Conservation (phyloP, 2,113 vertebrate species). For the Anolis carolinensis region DNA sequence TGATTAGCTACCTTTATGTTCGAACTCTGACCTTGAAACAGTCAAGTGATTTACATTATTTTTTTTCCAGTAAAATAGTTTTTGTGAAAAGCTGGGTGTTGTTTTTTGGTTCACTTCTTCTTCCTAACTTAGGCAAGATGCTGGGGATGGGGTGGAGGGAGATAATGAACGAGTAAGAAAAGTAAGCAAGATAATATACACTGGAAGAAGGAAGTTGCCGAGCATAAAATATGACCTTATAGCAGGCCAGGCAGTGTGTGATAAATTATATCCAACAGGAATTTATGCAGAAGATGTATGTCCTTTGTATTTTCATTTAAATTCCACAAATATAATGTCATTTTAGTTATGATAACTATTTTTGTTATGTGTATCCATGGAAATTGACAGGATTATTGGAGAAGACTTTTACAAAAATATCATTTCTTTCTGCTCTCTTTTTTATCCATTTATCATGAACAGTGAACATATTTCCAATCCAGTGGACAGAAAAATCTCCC, state of each 20-base stretch:
- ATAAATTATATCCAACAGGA: constrained; percentile 32
- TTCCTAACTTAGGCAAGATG: background rate
- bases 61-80: too few relatives aligned
- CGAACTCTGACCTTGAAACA: too few relatives aligned
- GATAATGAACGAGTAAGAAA: constrained; percentile 3
- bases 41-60: too few relatives aligned
- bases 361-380: constrained; percentile 12
- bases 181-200: constrained; percentile 17
- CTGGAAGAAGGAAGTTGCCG: constrained; percentile 13
- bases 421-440: background rate
- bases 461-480: background rate
- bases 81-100: too few relatives aligned
- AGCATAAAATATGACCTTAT: constrained; percentile 12
- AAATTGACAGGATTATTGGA: constrained; percentile 24
- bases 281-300: constrained; percentile 35
- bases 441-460: rapidly evolving
- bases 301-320: constrained; percentile 34
- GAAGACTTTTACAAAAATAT: background rate
- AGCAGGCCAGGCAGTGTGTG: constrained; percentile 1
- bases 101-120: too few relatives aligned
- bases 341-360: background rate
- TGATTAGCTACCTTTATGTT: too few relatives aligned
- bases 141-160: too few relatives aligned
- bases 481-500: background rate
- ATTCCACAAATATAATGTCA: constrained; percentile 37